A percentile compares a stretch with the other conserved stretches of the same genome.
Evolutionary conservation across 2,113 vertebrate genomes (phyloP).

Genomic region (Empidonax traillii): DNA sequence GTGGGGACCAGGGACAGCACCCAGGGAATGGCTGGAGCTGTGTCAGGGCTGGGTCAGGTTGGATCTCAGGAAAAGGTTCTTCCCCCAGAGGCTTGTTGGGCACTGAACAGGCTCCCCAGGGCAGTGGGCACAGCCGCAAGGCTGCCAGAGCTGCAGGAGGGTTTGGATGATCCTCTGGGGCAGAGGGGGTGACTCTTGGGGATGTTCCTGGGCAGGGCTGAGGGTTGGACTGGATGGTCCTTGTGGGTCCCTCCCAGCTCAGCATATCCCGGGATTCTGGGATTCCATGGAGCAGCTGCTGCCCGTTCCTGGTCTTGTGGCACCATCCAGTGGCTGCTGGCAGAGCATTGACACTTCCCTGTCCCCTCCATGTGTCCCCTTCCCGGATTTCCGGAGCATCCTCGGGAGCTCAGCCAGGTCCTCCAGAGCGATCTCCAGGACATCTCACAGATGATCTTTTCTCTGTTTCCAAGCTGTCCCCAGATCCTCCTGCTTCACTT

Average conservation of each 20-base stretch:
- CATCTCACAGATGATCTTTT: background rate
- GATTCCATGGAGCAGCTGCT: background rate
- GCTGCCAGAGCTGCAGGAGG: background rate
- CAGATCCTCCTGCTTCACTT: background rate
- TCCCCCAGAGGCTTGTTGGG: background rate
- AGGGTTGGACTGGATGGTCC: background rate
- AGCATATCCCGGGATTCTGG: too few species aligned
- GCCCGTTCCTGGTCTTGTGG: slow-evolving; percentile 22
- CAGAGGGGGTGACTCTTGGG: too few species aligned
- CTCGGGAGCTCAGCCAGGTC: background rate
- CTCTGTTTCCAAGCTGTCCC: background rate
- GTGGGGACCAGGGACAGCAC: background rate
- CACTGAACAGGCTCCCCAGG: background rate
- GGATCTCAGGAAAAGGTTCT: background rate
- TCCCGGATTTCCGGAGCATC: background rate
- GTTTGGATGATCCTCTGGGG: background rate
- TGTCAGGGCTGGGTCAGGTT: background rate
- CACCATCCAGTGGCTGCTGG: slow-evolving; percentile 59
- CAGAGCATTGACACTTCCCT: background rate
- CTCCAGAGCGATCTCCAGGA: slow-evolving; percentile 56
- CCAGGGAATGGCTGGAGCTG: background rate
- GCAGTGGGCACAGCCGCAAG: background rate
- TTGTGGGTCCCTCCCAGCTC: too few species aligned
- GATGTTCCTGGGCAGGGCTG: too few species aligned
- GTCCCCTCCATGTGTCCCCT: fast-evolving